These are phyloP conservation scores for Muschampia plurimacula DNA, from an alignment of 2,888 invertebrate genomes.

Conservation along the genomic window DNA sequence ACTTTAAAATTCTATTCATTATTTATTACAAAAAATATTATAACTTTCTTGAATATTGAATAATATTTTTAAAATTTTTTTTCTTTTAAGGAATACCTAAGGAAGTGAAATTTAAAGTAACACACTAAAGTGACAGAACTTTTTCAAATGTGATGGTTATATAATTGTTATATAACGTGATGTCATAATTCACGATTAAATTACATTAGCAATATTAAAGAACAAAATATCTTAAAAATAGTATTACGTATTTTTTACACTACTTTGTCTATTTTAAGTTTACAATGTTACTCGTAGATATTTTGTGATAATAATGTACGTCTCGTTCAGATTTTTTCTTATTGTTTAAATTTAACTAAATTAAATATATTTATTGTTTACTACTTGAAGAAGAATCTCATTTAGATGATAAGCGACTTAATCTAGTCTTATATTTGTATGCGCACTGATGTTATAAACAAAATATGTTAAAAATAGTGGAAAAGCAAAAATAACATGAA, in stretches of 20 bases:
- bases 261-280: not conserved
- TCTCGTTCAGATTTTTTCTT: not conserved
- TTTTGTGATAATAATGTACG: not conserved
- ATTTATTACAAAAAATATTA: not conserved
- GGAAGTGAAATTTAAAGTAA: conserved; percentile 22
- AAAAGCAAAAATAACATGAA: not conserved
- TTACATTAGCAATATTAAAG: not conserved
- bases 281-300: not conserved
- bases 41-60: not conserved
- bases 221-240: not conserved
- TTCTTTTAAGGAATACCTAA: conserved; percentile 19
- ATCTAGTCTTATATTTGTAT: not conserved
- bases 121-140: not conserved
- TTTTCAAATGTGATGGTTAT: not conserved
- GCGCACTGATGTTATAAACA: not conserved
- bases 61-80: conserved; percentile 25
- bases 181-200: not conserved
- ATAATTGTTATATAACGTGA: not conserved
- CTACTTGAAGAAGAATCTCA: not conserved
- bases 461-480: not conserved
- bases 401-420: not conserved
- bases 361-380: not conserved
- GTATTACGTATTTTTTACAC: not conserved
- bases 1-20: conserved; percentile 53
- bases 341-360: no score